These are phyloP conservation scores for Apocheima hispidaria DNA, from an alignment of 2,888 invertebrate genomes.

Conservation along the genomic window DNA sequence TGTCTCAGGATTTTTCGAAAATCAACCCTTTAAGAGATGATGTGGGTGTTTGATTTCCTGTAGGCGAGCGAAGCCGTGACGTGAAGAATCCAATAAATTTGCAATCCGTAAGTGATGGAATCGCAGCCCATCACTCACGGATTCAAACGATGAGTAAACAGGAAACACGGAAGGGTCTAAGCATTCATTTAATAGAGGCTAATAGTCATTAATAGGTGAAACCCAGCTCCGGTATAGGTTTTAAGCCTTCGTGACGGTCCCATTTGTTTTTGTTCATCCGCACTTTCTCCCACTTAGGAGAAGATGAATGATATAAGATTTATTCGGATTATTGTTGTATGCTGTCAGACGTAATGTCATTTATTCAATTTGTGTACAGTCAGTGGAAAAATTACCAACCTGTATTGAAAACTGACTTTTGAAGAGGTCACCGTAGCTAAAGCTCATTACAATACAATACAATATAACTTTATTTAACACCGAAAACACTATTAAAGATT, in stretches of 20 bases:
- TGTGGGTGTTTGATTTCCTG: too few relatives aligned
- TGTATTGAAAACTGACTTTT: neutral
- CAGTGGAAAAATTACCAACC: neutral
- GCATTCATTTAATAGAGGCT: constrained; percentile 75
- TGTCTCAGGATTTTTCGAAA: too few relatives aligned
- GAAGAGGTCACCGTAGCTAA: neutral
- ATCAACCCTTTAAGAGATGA: too few relatives aligned
- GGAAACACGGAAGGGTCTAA: constrained; percentile 59
- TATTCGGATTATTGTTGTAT: constrained; percentile 37
- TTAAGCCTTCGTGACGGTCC: constrained; percentile 35
- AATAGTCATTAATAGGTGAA: constrained; percentile 80
- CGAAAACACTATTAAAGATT: too few relatives aligned
- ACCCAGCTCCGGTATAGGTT: constrained; percentile 60
- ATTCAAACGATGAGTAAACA: constrained; percentile 51
- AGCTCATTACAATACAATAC: too few relatives aligned
- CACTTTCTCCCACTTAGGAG: constrained; percentile 51
- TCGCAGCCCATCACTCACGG: neutral
- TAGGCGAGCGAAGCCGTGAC: too few relatives aligned
- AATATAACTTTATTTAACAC: too few relatives aligned
- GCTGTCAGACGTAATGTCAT: constrained; percentile 32
- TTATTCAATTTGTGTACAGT: constrained; percentile 34
- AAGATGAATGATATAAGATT: constrained; percentile 41
- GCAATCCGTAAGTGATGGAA: neutral
- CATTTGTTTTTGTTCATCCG: constrained; percentile 48
- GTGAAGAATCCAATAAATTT: too few relatives aligned